phyloP scores from a whole-genome alignment of 1,140 invertebrate genomes.

The Samia ricini region DNA sequence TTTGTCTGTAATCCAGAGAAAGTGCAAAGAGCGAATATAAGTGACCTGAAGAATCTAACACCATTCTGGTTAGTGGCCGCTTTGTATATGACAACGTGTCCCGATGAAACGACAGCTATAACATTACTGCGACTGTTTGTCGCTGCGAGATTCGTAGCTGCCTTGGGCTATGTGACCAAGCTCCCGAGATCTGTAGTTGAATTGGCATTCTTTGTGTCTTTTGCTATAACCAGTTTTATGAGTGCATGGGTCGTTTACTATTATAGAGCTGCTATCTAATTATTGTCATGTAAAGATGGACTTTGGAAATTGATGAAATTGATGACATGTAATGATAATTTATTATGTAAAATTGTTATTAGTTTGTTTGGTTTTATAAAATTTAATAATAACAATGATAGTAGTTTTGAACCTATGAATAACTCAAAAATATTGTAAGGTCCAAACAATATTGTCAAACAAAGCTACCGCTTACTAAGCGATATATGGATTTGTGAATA shows the following conservation, averaged over 20 bases:
- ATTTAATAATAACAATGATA: background rate
- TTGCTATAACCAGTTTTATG: conserved; percentile 46
- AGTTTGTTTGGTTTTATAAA: background rate
- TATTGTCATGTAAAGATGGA: background rate
- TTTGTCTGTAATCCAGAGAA: conserved; percentile 44
- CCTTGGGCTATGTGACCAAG: conserved; percentile 38
- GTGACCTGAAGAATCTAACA: conserved; percentile 46
- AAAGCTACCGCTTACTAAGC: background rate
- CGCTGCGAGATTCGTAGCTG: conserved; percentile 30
- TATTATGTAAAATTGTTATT: background rate
- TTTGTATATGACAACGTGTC: conserved; percentile 43
- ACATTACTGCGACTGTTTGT: conserved; percentile 40
- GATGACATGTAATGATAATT: background rate
- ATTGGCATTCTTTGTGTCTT: conserved; percentile 38
- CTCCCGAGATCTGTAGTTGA: conserved; percentile 34
- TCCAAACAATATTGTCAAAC: background rate
- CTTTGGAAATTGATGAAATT: background rate
- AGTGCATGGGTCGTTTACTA: conserved; percentile 35
- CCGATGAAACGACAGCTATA: conserved; percentile 29
- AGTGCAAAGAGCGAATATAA: conserved; percentile 42
- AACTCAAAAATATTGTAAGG: background rate
- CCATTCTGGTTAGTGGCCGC: conserved; percentile 50
- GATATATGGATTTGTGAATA: background rate
- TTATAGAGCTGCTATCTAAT: conserved; percentile 38
- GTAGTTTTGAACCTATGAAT: background rate